Base-by-base conservation (phyloP, 2,113 vertebrate genomes). In the Pitta sordida region DNA sequence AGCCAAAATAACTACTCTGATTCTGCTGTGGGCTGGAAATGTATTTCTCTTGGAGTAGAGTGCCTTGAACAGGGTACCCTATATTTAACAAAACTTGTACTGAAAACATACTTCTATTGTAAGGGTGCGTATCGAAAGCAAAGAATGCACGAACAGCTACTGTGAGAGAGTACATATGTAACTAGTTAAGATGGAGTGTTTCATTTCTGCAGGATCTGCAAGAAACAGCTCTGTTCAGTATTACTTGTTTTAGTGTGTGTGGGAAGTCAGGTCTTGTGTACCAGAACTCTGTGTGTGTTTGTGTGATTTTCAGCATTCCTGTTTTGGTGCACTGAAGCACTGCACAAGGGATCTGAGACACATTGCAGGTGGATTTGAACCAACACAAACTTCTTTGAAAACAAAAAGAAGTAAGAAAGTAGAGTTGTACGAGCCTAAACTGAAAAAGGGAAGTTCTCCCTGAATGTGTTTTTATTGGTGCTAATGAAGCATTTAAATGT, bases 241-340 rank as follows among this genome's bases (percentile, higher is more conserved):
- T 77, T 3, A 22, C 34, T 21, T 59, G 1, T n/a, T 75, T 67
- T 5, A 4, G 5, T 0, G 0, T 19, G 26, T 58, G 16, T 59
- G 67, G 9, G 27, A 63, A 85, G 29, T 18, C 55, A 80, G 15
- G 15, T 32, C 14, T 77, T 19, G 34, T 51, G 30, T 20, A 37
- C 34, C 56, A 76, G 48, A 10, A 16, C 15, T 67, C 20, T 36
- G 3, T 39, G 24, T 62, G 48, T 63, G 29, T 48, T n/a, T 53
- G 21, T 80, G 58, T 27, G 30, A 39, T 62, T 67, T 44, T 78
- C 75, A 32, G 6, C 5, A 30, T 39, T 73, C 30, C 22, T 71
- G 30, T 65, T 22, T 16, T 20, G 9, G 4, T 83, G 12, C 20
- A 36, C 16, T 22, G 46, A 63, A 53, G 63, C 19, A 52, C 30